These are phyloP conservation scores for Oryzias javanicus DNA, from an alignment of 2,113 vertebrate species.

Conservation along the genomic window DNA sequence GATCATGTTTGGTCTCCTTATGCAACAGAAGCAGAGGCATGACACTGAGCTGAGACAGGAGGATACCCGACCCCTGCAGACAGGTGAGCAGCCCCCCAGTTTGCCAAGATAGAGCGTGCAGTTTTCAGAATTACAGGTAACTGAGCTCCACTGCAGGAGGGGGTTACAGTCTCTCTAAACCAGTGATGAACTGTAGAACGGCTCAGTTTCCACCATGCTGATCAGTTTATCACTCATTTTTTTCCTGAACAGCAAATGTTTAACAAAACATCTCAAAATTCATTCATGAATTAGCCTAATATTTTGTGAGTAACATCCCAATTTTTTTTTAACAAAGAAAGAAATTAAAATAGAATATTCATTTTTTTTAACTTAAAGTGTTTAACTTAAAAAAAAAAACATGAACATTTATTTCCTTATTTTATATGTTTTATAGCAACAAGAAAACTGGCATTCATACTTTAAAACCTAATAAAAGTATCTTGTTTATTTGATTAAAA, in stretches of 20 bases:
- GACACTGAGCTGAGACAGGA: slow-evolving; percentile 31
- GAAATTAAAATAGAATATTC: too few relatives aligned
- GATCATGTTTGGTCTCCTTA: slow-evolving; percentile 50
- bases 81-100: slow-evolving; percentile 14
- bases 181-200: slow-evolving; percentile 15
- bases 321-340: too few relatives aligned
- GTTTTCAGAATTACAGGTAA: slow-evolving; percentile 52
- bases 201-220: slow-evolving; percentile 38
- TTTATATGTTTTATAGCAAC: too few relatives aligned
- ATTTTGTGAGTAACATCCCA: too few relatives aligned
- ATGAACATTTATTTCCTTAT: too few relatives aligned
- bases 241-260: slow-evolving; percentile 3
- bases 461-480: not conserved
- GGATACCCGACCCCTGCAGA: slow-evolving; percentile 36
- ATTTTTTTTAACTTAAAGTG: too few relatives aligned
- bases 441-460: too few relatives aligned
- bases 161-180: slow-evolving; percentile 28
- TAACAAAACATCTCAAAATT: not conserved
- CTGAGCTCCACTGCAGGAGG: slow-evolving; percentile 27
- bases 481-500: too few relatives aligned
- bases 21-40: slow-evolving; percentile 38
- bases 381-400: too few relatives aligned
- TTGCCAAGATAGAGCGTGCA: slow-evolving; percentile 28
- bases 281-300: too few relatives aligned
- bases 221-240: slow-evolving; percentile 4